Evolutionary conservation across 2,797 vertebrate genomes (phyloP).

Genomic region (Bufotes viridis): DNA sequence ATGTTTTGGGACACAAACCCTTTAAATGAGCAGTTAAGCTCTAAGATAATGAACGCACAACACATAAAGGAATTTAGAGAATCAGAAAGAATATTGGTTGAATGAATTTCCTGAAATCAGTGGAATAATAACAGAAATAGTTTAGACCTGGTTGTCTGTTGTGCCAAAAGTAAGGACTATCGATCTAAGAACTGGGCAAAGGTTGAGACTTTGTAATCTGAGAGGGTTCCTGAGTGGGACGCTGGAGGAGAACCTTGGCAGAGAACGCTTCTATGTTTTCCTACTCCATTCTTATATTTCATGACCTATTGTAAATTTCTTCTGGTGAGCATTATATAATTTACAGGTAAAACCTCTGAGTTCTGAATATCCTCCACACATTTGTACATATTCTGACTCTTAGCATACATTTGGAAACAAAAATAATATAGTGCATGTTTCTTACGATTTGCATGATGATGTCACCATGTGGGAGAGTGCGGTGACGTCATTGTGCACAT

Average conservation of each 20-base stretch:
- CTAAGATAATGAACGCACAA: background rate
- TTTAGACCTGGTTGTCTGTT: background rate
- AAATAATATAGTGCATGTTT: background rate
- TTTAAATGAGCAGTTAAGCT: background rate
- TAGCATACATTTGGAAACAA: background rate
- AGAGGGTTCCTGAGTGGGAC: background rate
- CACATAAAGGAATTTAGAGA: background rate
- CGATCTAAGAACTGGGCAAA: background rate
- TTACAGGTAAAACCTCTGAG: background rate
- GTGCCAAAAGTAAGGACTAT: background rate
- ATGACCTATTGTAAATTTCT: slow-evolving; percentile 1
- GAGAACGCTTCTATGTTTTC: background rate
- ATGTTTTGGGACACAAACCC: too few species aligned
- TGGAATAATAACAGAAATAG: background rate
- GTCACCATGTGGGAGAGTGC: too few species aligned
- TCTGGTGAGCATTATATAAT: background rate
- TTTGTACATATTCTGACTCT: background rate
- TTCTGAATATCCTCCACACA: background rate
- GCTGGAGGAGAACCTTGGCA: background rate
- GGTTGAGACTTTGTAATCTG: background rate
- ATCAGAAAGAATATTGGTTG: background rate
- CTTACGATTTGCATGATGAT: background rate
- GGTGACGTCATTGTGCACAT: too few species aligned
- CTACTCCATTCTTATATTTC: background rate
- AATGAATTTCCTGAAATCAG: background rate